phyloP scores from a whole-genome alignment of 2,797 vertebrate genomes.

The Scomberomorus guttatus region DNA sequence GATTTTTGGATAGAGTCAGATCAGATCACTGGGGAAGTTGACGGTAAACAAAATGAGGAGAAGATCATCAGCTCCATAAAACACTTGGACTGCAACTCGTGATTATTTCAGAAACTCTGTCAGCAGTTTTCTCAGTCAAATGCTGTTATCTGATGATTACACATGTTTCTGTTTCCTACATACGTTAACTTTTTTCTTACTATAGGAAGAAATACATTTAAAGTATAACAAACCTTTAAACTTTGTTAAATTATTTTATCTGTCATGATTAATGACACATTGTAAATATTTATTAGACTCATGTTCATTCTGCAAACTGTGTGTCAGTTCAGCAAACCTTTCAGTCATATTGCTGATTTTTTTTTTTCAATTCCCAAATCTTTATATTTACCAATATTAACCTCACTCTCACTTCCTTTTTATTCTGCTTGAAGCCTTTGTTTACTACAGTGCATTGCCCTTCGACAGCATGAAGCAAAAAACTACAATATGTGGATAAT shows the following conservation, averaged over 20 bases:
- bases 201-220: not conserved
- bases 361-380: not conserved
- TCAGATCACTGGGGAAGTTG: not conserved
- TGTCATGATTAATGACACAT: too few relatives aligned
- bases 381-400: not conserved
- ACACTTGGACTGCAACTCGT: not conserved
- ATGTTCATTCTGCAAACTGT: not conserved
- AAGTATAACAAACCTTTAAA: not conserved
- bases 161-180: too few relatives aligned
- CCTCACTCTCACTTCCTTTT: not conserved
- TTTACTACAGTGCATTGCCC: not conserved
- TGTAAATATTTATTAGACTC: not conserved
- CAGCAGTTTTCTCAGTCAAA: not conserved
- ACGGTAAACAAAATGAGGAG: not conserved
- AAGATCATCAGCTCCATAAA: not conserved
- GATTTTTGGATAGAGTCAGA: not conserved
- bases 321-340: not conserved
- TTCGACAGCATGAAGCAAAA: not conserved
- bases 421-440: not conserved
- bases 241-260: too few relatives aligned
- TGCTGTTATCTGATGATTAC: not conserved
- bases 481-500: too few relatives aligned
- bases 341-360: too few relatives aligned
- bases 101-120: not conserved
- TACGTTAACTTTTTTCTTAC: too few relatives aligned